These are phyloP conservation scores for Euwallacea fornicatus DNA, from an alignment of 1,140 invertebrate species.

Conservation along the genomic window DNA sequence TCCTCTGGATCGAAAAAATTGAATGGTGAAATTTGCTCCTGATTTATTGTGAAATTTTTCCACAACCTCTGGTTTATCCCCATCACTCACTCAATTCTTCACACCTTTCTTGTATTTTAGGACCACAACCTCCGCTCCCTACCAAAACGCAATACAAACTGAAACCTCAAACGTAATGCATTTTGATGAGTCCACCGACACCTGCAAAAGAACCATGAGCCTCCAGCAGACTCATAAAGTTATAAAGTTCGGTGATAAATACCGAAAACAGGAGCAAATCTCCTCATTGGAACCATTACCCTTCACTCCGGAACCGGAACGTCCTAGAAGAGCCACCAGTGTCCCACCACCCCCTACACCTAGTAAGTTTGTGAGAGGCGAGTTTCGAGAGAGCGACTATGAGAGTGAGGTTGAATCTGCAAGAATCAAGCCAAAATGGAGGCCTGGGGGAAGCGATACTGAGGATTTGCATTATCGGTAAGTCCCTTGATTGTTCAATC, in stretches of 20 bases:
- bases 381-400: slow-evolving; percentile 70
- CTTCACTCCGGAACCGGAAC: slow-evolving; percentile 54
- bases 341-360: slow-evolving; percentile 60
- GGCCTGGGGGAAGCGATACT: slow-evolving; percentile 60
- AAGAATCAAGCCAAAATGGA: slow-evolving; percentile 64
- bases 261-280: slow-evolving; percentile 45
- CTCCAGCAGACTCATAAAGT: slow-evolving; percentile 69
- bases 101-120: background rate
- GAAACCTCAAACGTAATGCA: slow-evolving; percentile 69
- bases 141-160: slow-evolving; percentile 62
- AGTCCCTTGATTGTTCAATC: background rate
- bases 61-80: background rate
- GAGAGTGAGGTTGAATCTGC: slow-evolving; percentile 68
- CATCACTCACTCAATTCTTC: background rate
- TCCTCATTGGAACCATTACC: slow-evolving; percentile 55
- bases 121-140: slow-evolving; percentile 58
- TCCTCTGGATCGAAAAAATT: background rate
- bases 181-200: slow-evolving; percentile 70
- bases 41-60: background rate
- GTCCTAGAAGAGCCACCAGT: slow-evolving; percentile 47
- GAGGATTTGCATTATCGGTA: slow-evolving; percentile 61
- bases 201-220: slow-evolving; percentile 64
- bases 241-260: slow-evolving; percentile 64
- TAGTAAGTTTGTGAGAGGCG: slow-evolving; percentile 68
- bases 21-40: background rate